Conservation (phyloP, 2,113 vertebrate species). For the Tyrannus savana region DNA sequence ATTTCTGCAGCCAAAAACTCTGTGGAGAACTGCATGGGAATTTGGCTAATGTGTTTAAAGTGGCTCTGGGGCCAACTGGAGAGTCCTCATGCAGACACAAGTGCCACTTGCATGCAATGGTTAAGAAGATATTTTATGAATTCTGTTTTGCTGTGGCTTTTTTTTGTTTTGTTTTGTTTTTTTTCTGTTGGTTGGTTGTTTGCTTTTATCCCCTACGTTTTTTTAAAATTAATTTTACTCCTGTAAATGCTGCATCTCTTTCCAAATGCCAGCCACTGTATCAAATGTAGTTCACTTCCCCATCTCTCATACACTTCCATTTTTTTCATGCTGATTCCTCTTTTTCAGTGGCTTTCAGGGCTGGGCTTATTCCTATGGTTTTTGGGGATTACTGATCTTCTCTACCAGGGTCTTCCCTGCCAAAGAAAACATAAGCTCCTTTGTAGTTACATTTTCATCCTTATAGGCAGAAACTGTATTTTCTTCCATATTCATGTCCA, state of each 20-base stretch:
- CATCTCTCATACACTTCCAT: background rate
- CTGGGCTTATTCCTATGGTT: background rate
- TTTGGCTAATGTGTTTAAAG: background rate
- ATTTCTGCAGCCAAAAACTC: background rate
- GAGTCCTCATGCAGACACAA: background rate
- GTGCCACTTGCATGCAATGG: background rate
- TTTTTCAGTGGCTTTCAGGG: background rate
- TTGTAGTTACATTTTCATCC: background rate
- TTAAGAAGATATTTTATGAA: background rate
- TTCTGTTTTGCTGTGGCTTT: accelerated
- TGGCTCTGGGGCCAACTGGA: background rate
- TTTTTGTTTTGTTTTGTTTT: too few species aligned
- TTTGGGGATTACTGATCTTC: background rate
- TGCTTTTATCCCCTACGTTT: background rate
- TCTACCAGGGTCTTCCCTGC: background rate
- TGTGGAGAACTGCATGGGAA: background rate
- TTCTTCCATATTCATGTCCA: background rate
- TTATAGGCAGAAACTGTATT: background rate
- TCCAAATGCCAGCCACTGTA: background rate
- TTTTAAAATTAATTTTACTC: background rate
- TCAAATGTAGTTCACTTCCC: background rate
- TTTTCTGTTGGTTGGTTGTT: background rate
- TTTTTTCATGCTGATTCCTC: background rate
- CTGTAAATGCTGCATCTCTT: background rate
- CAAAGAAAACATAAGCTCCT: background rate